Evolutionary conservation across 2,113 vertebrate genomes (phyloP).

Genomic region (Nymphicus hollandicus): DNA sequence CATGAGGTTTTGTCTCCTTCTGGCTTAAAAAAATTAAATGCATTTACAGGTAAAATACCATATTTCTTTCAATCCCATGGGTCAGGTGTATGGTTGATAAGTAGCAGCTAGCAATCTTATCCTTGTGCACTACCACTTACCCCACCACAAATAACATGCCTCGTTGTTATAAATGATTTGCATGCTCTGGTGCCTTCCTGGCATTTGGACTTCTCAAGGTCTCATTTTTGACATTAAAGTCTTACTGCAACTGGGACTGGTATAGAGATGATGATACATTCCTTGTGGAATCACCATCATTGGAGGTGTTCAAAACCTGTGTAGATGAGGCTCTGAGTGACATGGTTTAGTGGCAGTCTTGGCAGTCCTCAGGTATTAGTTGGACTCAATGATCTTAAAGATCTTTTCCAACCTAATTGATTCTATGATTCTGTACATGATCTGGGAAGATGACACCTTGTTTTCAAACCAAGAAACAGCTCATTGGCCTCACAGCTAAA

Average conservation of each 20-base stretch:
- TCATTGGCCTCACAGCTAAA: neutral
- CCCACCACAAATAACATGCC: neutral
- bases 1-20: neutral
- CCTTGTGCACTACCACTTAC: neutral
- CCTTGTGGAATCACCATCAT: neutral
- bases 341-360: neutral
- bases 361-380: neutral
- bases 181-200: neutral
- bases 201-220: neutral
- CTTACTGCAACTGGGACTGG: neutral
- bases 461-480: slow-evolving; percentile 3
- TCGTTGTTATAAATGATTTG: neutral
- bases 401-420: neutral
- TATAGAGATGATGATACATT: neutral
- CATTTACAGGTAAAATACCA: neutral
- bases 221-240: neutral
- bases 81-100: neutral
- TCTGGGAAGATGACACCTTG: neutral
- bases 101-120: neutral
- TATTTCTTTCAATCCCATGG: neutral
- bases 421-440: neutral
- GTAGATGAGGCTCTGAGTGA: neutral
- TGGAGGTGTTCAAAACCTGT: neutral
- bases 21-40: neutral
- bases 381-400: neutral